Conservation (phyloP, 2,113 vertebrate species). For the Symphodus melops region DNA sequence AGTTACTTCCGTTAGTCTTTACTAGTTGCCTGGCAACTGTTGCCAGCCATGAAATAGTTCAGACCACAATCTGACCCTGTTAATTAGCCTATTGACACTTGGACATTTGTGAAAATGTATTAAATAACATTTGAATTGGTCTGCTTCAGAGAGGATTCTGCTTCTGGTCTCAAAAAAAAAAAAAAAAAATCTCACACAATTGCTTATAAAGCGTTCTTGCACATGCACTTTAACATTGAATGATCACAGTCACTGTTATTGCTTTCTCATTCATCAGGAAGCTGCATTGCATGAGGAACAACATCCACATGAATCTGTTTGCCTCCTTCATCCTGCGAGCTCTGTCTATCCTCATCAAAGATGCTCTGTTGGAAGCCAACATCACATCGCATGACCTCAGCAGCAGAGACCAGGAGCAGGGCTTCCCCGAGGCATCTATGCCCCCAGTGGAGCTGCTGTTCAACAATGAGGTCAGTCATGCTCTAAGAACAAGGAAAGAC, state of each 20-base stretch:
- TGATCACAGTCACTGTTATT: neutral
- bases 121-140: neutral
- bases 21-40: neutral
- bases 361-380: conserved; percentile 81
- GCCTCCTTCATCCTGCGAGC: conserved; percentile 94
- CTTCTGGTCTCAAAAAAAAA: too few relatives aligned
- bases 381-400: conserved; percentile 65
- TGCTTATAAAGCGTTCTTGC: neutral
- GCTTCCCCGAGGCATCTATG: conserved; percentile 59
- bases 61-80: too few relatives aligned
- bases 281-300: conserved; percentile 96
- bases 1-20: neutral
- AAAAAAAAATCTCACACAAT: too few relatives aligned
- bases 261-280: conserved; percentile 81
- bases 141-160: neutral
- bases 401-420: conserved; percentile 71
- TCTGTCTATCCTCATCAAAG: conserved; percentile 91
- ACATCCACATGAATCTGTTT: conserved; percentile 97
- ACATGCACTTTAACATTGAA: neutral
- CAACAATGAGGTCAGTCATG: conserved; percentile 76
- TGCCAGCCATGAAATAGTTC: neutral
- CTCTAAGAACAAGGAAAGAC: neutral
- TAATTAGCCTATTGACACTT: neutral
- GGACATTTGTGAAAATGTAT: neutral
- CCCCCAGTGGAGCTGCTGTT: conserved; percentile 74